Conservation (phyloP, 2,888 invertebrate species). For the Corbicula japonica region DNA sequence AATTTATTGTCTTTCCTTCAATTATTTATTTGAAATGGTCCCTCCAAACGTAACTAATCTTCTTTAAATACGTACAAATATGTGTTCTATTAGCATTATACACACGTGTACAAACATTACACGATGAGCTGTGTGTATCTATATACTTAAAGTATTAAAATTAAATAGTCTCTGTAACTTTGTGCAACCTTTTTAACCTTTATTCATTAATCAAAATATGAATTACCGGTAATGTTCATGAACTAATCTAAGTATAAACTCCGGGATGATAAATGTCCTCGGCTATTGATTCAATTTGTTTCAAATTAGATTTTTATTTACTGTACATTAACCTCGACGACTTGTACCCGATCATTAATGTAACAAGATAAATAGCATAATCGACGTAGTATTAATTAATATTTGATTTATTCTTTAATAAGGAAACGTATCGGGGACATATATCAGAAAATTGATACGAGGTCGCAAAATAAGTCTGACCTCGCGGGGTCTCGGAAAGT, state of each 20-base stretch:
- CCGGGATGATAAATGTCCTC: constrained; percentile 46
- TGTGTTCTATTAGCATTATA: neutral
- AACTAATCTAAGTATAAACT: constrained; percentile 53
- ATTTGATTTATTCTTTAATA: constrained; percentile 65
- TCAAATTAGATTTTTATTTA: constrained; percentile 58
- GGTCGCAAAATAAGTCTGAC: neutral
- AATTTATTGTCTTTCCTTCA: no score
- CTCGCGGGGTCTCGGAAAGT: neutral
- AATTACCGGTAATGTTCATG: constrained; percentile 50
- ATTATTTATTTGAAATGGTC: no score
- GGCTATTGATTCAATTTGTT: constrained; percentile 45
- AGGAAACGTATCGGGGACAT: constrained; percentile 21
- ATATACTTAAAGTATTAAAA: constrained; percentile 42
- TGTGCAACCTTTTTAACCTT: constrained; percentile 36
- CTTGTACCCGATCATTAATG: constrained; percentile 8
- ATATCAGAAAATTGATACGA: constrained; percentile 23
- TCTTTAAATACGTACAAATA: neutral
- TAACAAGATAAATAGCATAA: constrained; percentile 45
- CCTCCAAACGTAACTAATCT: no score
- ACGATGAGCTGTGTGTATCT: neutral
- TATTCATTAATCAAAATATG: constrained; percentile 56
- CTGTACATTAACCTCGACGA: constrained; percentile 39
- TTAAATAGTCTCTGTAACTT: constrained; percentile 51
- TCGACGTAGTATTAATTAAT: constrained; percentile 60
- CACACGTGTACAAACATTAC: constrained; percentile 7